phyloP scores from a whole-genome alignment of 2,888 invertebrate genomes.

The Eupithecia exiguata region DNA sequence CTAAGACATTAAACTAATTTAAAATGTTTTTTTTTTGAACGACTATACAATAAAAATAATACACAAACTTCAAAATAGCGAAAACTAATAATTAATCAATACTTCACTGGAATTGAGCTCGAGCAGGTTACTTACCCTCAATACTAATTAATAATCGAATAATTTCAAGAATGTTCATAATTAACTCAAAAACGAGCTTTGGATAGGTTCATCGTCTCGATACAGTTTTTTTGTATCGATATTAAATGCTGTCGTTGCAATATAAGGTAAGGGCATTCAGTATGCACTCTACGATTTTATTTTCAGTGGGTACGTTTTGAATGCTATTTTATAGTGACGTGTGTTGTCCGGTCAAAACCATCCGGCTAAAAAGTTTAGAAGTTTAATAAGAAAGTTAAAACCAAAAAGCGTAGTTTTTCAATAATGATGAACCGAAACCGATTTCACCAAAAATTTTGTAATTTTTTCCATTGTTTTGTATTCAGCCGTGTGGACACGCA shows the following conservation, averaged over 20 bases:
- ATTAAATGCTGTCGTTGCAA: slow-evolving; percentile 74
- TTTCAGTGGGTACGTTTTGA: slow-evolving; percentile 66
- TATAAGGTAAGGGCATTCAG: slow-evolving; percentile 76
- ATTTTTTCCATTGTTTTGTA: no score
- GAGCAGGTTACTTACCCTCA: slow-evolving; percentile 14
- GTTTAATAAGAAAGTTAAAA: not conserved
- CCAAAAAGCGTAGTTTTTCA: not conserved
- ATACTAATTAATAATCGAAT: slow-evolving; percentile 49
- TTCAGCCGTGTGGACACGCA: no score
- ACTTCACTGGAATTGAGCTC: slow-evolving; percentile 23
- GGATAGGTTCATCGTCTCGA: slow-evolving; percentile 65
- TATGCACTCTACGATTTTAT: slow-evolving; percentile 67
- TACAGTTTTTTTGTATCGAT: slow-evolving; percentile 65
- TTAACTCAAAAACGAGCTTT: slow-evolving; percentile 52
- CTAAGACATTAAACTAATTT: no score
- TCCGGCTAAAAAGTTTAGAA: not conserved
- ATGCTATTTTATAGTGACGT: slow-evolving; percentile 54
- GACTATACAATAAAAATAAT: no score
- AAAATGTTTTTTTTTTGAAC: no score
- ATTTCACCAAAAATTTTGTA: no score
- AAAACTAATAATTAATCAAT: slow-evolving; percentile 1
- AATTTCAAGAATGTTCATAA: slow-evolving; percentile 52
- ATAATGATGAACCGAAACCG: not conserved
- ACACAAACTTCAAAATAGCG: not conserved
- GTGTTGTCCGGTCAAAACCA: not conserved